phyloP scores from a whole-genome alignment of 1,140 invertebrate genomes.

The Drosophila persimilis region DNA sequence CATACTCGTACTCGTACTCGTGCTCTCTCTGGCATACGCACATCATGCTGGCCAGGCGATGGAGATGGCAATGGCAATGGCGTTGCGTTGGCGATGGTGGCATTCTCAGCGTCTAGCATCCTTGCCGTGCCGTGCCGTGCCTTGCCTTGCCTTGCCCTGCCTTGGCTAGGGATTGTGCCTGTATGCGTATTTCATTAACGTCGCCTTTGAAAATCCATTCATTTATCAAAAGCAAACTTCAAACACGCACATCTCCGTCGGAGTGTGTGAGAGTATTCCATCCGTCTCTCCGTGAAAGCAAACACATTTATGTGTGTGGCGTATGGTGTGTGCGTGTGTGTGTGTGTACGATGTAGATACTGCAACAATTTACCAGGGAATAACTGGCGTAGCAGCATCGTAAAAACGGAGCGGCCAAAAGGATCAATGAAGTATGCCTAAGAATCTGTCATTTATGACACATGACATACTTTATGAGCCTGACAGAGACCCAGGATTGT shows the following conservation, averaged over 20 bases:
- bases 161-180: constrained; percentile 18
- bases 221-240: constrained; percentile 80
- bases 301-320: too few relatives aligned
- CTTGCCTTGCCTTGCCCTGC: neutral
- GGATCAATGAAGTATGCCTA: constrained; percentile 80
- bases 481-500: neutral
- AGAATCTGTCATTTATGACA: constrained; percentile 81
- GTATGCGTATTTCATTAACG: constrained; percentile 73
- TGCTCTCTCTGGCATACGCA: too few relatives aligned
- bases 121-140: too few relatives aligned
- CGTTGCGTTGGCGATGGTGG: neutral
- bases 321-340: constrained; percentile 6
- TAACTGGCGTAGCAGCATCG: constrained; percentile 29
- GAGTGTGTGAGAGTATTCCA: constrained; percentile 25
- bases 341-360: constrained; percentile 51
- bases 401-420: constrained; percentile 68
- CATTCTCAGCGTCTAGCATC: too few relatives aligned
- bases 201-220: constrained; percentile 80
- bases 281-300: neutral
- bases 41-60: too few relatives aligned
- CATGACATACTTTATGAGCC: constrained; percentile 77
- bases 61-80: too few relatives aligned
- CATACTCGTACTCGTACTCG: neutral
- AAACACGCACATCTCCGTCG: constrained; percentile 58
- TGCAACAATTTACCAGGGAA: constrained; percentile 69